These are phyloP conservation scores for Bradynema listronoti DNA, from an alignment of 1,140 invertebrate genomes.

Conservation along the genomic window DNA sequence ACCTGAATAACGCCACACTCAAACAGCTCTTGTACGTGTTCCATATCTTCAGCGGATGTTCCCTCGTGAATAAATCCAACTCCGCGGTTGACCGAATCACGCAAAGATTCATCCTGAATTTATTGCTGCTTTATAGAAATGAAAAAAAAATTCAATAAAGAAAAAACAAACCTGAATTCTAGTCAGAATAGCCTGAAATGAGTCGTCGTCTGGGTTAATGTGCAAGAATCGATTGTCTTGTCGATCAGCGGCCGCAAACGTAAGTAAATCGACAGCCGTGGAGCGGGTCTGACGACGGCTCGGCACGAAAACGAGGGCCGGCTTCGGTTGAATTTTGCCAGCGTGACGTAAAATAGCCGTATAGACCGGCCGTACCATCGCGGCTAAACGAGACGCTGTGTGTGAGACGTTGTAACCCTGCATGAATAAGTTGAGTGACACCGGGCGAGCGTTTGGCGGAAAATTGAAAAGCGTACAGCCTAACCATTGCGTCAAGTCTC, in stretches of 20 bases:
- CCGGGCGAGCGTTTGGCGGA: slow-evolving; percentile 88
- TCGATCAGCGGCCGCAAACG: slow-evolving; percentile 79
- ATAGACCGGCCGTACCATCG: slow-evolving; percentile 95
- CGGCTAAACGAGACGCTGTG: slow-evolving; percentile 83
- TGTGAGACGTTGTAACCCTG: slow-evolving; percentile 90
- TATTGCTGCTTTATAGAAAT: background rate
- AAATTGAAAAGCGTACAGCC: slow-evolving; percentile 96
- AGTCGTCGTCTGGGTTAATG: slow-evolving; percentile 68
- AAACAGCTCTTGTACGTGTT: slow-evolving; percentile 84
- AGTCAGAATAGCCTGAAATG: slow-evolving; percentile 48
- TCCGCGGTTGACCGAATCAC: slow-evolving; percentile 78
- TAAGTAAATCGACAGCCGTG: slow-evolving; percentile 87
- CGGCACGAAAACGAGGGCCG: slow-evolving; percentile 92
- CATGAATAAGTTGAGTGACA: slow-evolving; percentile 88
- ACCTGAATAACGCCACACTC: slow-evolving; percentile 81
- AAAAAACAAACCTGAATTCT: background rate
- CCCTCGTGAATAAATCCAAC: slow-evolving; percentile 97
- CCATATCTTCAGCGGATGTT: slow-evolving; percentile 72
- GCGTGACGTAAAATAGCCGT: slow-evolving; percentile 83
- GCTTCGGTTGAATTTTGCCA: slow-evolving; percentile 67
- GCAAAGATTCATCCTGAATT: slow-evolving; percentile 71
- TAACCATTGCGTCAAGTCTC: slow-evolving; percentile 91
- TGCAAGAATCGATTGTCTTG: slow-evolving; percentile 79
- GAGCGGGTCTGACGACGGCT: slow-evolving; percentile 83
- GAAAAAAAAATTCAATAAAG: background rate